Conservation (phyloP, 1,140 invertebrate species). For the Zaprionus capensis region DNA sequence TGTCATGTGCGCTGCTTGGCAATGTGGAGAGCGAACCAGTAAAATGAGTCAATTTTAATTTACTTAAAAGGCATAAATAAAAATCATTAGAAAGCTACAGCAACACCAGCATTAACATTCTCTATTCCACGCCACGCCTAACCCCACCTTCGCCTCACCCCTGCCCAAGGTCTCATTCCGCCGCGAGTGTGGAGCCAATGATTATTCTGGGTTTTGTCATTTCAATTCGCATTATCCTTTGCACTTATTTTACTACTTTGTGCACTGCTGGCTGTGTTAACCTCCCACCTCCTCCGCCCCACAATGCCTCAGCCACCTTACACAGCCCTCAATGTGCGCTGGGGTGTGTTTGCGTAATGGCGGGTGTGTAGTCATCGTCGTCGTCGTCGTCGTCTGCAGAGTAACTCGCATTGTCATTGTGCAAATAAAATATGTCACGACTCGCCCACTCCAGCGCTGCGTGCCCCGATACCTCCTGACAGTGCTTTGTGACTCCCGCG, state of each 20-base stretch:
- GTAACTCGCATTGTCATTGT: constrained; percentile 83
- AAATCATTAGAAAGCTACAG: constrained; percentile 32
- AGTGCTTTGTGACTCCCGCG: constrained; percentile 41
- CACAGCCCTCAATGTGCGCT: constrained; percentile 24
- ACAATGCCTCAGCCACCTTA: constrained; percentile 9
- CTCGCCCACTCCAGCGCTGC: constrained; percentile 61
- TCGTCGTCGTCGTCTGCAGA: constrained; percentile 44
- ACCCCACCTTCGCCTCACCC: neutral
- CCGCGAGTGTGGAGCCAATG: constrained; percentile 73
- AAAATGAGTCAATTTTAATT: constrained; percentile 79
- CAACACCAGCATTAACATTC: neutral
- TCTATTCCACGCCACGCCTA: neutral
- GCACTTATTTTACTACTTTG: constrained; percentile 83
- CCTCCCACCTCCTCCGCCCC: neutral
- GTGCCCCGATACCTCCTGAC: constrained; percentile 14
- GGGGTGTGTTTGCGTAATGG: constrained; percentile 75
- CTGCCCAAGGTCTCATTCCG: neutral
- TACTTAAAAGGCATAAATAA: constrained; percentile 79
- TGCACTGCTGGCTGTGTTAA: constrained; percentile 54
- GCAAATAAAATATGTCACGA: constrained; percentile 84
- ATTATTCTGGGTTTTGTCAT: constrained; percentile 83
- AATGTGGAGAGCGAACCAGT: constrained; percentile 41
- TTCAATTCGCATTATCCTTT: constrained; percentile 84
- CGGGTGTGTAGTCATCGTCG: constrained; percentile 53
- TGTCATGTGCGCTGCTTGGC: constrained; percentile 62